Evolutionary conservation across 2,797 vertebrate genomes (phyloP).

Genomic region (Xiphophorus birchmanni): DNA sequence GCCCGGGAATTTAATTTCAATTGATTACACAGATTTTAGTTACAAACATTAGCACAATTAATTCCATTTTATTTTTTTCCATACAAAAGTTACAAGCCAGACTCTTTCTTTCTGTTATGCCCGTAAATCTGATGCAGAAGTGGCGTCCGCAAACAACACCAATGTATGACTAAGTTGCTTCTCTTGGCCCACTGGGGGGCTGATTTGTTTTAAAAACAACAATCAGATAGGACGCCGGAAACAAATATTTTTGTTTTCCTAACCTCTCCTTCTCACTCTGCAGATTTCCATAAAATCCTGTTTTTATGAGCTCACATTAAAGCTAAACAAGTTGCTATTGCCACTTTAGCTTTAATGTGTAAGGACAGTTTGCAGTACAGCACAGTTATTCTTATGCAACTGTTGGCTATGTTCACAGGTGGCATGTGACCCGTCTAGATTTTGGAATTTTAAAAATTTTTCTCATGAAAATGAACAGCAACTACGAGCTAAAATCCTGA

Average conservation of each 20-base stretch:
- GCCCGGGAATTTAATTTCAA: no score
- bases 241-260: not conserved
- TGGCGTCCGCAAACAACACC: no score
- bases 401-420: not conserved
- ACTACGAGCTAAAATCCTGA: not conserved
- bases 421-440: not conserved
- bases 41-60: no score
- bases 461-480: not conserved
- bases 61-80: no score
- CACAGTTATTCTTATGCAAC: not conserved
- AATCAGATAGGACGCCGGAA: no score
- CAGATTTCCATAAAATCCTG: not conserved
- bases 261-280: not conserved
- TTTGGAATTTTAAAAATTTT: not conserved
- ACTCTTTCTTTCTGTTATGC: no score
- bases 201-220: no score
- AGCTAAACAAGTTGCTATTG: not conserved
- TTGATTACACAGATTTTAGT: no score
- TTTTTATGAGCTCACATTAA: not conserved
- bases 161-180: no score
- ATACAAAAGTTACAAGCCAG: no score
- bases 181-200: no score
- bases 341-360: not conserved
- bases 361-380: not conserved
- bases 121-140: no score